These are phyloP conservation scores for Chlorocebus sabaeus DNA, from an alignment of 2,113 vertebrate genomes.

Conservation along the genomic window DNA sequence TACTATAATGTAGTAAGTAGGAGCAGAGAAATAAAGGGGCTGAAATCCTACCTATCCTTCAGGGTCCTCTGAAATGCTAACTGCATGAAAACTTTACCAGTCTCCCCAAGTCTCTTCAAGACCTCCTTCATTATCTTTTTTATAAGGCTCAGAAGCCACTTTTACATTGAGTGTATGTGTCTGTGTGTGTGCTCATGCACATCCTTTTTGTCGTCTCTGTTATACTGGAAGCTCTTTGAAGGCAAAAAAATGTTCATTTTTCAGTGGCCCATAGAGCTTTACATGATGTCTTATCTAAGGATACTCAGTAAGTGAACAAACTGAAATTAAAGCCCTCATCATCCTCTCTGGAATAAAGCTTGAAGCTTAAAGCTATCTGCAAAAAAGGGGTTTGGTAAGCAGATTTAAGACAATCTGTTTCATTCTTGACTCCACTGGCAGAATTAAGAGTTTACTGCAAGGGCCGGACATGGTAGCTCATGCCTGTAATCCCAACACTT, in stretches of 20 bases:
- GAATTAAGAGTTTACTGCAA: conserved; percentile 5
- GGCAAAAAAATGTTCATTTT: conserved; percentile 11
- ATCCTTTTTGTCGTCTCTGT: not conserved
- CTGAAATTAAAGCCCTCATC: not conserved
- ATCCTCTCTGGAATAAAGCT: not conserved
- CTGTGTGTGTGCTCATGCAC: not conserved
- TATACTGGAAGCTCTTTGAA: not conserved
- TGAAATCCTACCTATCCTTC: conserved; percentile 15
- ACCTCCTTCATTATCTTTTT: not conserved
- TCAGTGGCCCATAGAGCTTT: not conserved
- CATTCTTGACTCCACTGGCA: not conserved
- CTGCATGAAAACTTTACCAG: not conserved
- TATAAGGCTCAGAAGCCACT: not conserved
- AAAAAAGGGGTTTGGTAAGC: not conserved
- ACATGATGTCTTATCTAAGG: conserved; percentile 2
- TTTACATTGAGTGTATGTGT: not conserved
- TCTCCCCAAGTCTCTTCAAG: not conserved
- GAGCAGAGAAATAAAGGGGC: conserved; percentile 11
- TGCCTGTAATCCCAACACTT: too few relatives aligned
- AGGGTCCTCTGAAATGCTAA: conserved; percentile 32
- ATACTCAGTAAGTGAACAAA: conserved; percentile 35
- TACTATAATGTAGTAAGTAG: not conserved
- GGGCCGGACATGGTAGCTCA: too few relatives aligned
- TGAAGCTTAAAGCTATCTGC: not conserved
- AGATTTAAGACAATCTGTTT: conserved; percentile 3